Conservation (phyloP, 2,888 invertebrate genomes). For the Chrysina gloriosa region DNA sequence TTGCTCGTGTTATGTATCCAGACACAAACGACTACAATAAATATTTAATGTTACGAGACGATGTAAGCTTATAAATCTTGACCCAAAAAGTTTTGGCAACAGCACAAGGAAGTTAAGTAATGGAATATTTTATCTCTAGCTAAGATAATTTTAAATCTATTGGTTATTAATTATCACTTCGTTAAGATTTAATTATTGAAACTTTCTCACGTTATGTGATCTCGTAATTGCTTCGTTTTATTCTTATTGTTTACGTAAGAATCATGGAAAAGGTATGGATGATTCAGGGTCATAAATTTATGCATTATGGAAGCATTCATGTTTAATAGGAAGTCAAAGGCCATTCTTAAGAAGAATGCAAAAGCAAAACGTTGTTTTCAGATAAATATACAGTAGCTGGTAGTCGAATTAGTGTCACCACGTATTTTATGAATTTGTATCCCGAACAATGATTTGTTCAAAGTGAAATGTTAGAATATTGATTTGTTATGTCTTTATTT, state of each 20-base stretch:
- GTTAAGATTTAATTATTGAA: too few relatives aligned
- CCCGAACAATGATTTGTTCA: too few relatives aligned
- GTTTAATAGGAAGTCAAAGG: too few relatives aligned
- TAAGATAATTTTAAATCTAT: not conserved
- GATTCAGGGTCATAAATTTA: not conserved
- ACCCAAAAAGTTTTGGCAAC: constrained; percentile 17
- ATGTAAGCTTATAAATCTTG: not conserved
- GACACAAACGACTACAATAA: not conserved
- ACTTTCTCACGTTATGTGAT: too few relatives aligned
- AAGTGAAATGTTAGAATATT: too few relatives aligned
- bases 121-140: not conserved
- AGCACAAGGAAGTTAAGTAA: constrained; percentile 3
- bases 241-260: not conserved
- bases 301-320: too few relatives aligned
- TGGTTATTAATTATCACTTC: not conserved
- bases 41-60: not conserved
- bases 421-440: too few relatives aligned
- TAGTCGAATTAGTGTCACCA: too few relatives aligned
- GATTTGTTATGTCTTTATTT: too few relatives aligned
- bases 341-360: too few relatives aligned
- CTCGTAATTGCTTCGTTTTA: not conserved
- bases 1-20: not conserved
- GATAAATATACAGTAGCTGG: too few relatives aligned
- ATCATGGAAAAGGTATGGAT: not conserved
- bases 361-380: too few relatives aligned